Percentiles rank a stretch among this genome's conserved stretches.
Conservation (phyloP, 2,797 vertebrate species). For the Myripristis murdjan region DNA sequence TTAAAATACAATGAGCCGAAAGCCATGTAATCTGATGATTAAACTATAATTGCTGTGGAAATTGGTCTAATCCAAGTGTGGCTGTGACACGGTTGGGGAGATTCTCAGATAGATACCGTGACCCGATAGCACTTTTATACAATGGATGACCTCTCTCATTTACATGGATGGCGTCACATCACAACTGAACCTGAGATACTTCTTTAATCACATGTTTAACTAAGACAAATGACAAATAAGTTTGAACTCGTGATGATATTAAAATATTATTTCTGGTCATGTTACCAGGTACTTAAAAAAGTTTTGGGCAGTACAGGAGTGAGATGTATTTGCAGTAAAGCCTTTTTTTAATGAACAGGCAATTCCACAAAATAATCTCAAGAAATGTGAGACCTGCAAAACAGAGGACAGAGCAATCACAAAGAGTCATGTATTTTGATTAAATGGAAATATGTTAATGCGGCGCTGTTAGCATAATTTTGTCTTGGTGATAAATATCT, state of each 20-base stretch:
- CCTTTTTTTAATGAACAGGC: conserved; percentile 1
- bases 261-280: neutral
- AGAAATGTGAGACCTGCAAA: conserved; percentile 35
- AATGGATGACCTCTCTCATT: conserved; percentile 29
- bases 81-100: conserved; percentile 43
- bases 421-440: conserved; percentile 66
- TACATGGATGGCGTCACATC: conserved; percentile 22
- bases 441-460: conserved; percentile 84
- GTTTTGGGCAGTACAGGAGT: neutral
- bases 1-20: conserved; percentile 68
- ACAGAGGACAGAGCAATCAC: conserved; percentile 58
- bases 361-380: conserved; percentile 1
- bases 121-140: conserved; percentile 30
- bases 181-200: conserved; percentile 19
- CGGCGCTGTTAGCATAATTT: conserved; percentile 85
- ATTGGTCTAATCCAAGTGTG: conserved; percentile 66
- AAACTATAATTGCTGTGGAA: conserved; percentile 70
- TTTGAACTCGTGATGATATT: neutral
- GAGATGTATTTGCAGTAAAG: conserved; percentile 6
- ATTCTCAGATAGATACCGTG: conserved; percentile 50
- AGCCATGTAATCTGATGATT: conserved; percentile 76
- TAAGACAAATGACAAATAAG: neutral
- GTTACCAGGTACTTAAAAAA: neutral
- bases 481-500: conserved; percentile 65
- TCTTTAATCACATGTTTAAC: conserved; percentile 13